Percentiles rank a stretch among this genome's conserved stretches.
phyloP scores from a whole-genome alignment of 1,140 invertebrate genomes.

The Elymnias hypermnestra region DNA sequence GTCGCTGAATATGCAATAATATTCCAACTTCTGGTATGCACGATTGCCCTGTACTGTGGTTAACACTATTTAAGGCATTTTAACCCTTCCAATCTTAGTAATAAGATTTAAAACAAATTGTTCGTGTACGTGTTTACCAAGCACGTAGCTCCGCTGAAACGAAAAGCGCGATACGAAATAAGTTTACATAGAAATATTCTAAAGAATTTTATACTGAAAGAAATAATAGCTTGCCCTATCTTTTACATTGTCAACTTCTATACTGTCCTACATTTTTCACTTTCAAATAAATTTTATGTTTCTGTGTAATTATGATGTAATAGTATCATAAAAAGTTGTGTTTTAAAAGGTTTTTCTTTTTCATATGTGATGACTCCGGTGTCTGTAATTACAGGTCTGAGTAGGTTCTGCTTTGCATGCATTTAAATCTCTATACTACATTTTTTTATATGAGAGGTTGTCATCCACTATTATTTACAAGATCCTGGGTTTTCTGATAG shows the following conservation, averaged over 20 bases:
- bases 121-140: background rate
- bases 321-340: no score
- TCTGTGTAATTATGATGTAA: no score
- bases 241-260: background rate
- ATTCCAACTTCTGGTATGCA: slow-evolving; percentile 1
- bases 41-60: background rate
- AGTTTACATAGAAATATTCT: slow-evolving; percentile 6
- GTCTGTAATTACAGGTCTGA: no score
- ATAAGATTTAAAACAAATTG: background rate
- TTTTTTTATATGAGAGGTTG: no score
- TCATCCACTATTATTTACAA: no score
- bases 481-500: no score
- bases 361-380: no score
- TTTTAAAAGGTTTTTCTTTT: no score
- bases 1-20: slow-evolving; percentile 6
- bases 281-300: no score
- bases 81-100: background rate
- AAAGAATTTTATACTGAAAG: slow-evolving; percentile 3
- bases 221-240: slow-evolving; percentile 2
- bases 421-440: no score
- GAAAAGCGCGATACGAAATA: slow-evolving; percentile 3
- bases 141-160: background rate
- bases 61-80: no score
- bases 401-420: no score
- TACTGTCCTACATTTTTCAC: background rate